Base-by-base conservation (phyloP, 1,140 invertebrate species). In the Melitaea cinxia region DNA sequence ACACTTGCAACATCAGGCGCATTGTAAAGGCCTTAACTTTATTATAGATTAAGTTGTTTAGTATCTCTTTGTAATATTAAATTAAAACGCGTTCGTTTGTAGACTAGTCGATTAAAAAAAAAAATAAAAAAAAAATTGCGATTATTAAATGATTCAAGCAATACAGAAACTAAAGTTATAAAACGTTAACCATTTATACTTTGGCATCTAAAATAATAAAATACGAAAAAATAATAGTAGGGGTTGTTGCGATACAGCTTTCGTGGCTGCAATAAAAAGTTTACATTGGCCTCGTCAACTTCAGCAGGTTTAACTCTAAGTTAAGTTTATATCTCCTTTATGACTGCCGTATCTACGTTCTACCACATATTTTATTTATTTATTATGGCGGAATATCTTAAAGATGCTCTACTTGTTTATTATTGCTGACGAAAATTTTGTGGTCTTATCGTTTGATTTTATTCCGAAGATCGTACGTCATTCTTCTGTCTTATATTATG, bases 241-340 rank as follows among this genome's bases (percentile, higher is more conserved):
- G 65, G 73, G 65, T 9, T 23, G 45, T 37, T 21, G 54, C 35
- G 33, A 53, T 49, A 61, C 56, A 61, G 68, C 63, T 80, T 79
- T 76, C 77, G 80, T 78, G 64, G 78, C 65, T n/a, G 77, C 62
- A 75, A 77, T 85, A 84, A 88, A 88, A 84, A 83, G 65, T 82
- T 85, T 84, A 83, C 80, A 85, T 85, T 84, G 77, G 77, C 64
- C 72, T 67, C 71, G 78, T 77, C 75, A 76, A 76, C 73, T 73
- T 58, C 55, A 47, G 70, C 68, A 52, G 72, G 75, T 80, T 78
- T 73, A 81, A 80, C 71, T 83, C 75, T 65, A 83, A 82, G 70
- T 87, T 75, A 79, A 88, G 77, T 88, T 85, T 85, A 88, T 83
- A 76, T 82, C 66, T 47, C 52, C 78, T 85, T 88, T 83, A 88